These are phyloP conservation scores for Salminus brasiliensis DNA, from an alignment of 2,113 vertebrate species.

Conservation along the genomic window DNA sequence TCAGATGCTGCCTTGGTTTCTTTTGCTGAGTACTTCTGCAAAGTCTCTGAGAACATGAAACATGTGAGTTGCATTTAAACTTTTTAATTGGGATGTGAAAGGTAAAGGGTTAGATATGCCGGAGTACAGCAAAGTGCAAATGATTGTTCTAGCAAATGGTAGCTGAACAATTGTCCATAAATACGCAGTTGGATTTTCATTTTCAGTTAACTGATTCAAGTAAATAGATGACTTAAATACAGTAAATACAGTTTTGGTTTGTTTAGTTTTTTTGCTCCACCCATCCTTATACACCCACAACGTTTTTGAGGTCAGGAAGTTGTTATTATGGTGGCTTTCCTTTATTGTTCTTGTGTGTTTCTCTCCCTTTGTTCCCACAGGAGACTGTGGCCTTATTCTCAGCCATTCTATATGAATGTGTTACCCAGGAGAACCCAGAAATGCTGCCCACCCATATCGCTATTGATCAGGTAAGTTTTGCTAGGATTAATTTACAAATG, in stretches of 20 bases:
- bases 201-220: neutral
- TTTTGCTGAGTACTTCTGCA: slow-evolving; percentile 95
- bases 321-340: slow-evolving; percentile 19
- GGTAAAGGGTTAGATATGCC: neutral
- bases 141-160: neutral
- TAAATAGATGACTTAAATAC: neutral
- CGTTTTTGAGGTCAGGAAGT: slow-evolving; percentile 17
- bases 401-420: slow-evolving; percentile 94
- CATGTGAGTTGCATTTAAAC: slow-evolving; percentile 67
- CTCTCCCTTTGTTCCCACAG: slow-evolving; percentile 53
- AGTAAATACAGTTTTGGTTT: neutral
- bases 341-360: neutral
- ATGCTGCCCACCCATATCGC: slow-evolving; percentile 96
- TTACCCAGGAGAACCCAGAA: slow-evolving; percentile 95
- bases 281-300: neutral
- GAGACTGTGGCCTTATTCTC: slow-evolving; percentile 90
- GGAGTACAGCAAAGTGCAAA: neutral
- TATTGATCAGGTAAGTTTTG: slow-evolving; percentile 88
- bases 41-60: slow-evolving; percentile 83
- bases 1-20: slow-evolving; percentile 93
- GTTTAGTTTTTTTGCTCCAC: slow-evolving; percentile 7
- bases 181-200: neutral
- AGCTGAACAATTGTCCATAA: neutral
- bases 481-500: neutral
- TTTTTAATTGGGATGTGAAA: neutral